phyloP scores from a whole-genome alignment of 2,888 invertebrate genomes.

The Drosophila prolongata region DNA sequence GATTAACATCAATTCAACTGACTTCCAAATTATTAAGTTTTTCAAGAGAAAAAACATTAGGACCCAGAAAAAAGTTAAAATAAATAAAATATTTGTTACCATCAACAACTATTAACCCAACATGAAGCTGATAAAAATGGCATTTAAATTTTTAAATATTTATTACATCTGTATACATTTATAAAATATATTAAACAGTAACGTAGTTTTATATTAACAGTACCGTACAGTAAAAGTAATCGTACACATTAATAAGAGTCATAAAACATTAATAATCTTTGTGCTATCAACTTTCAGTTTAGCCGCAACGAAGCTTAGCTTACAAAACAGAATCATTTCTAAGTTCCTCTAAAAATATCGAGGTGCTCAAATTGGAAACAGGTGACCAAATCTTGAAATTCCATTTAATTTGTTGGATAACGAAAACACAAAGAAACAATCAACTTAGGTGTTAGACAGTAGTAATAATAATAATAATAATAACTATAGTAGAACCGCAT shows the following conservation, averaged over 20 bases:
- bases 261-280: conserved; percentile 58
- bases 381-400: conserved; percentile 21
- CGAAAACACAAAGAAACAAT: conserved; percentile 38
- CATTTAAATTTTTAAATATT: conserved; percentile 40
- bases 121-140: background rate
- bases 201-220: conserved; percentile 66
- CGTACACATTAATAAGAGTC: conserved; percentile 55
- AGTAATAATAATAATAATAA: conserved; percentile 9
- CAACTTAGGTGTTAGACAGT: conserved; percentile 39
- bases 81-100: too few relatives aligned
- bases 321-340: conserved; percentile 32
- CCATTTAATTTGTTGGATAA: conserved; percentile 29
- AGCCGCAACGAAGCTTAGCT: conserved; percentile 53
- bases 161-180: conserved; percentile 68
- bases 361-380: conserved; percentile 26
- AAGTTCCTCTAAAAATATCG: conserved; percentile 1
- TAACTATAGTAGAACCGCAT: conserved; percentile 36
- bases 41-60: too few relatives aligned
- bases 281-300: conserved; percentile 69
- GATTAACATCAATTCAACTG: too few relatives aligned
- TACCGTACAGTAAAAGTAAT: conserved; percentile 64
- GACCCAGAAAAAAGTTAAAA: too few relatives aligned
- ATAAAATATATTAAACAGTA: conserved; percentile 75
- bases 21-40: too few relatives aligned
- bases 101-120: too few relatives aligned